phyloP scores from a whole-genome alignment of 2,888 invertebrate species.

The Busseola fusca region DNA sequence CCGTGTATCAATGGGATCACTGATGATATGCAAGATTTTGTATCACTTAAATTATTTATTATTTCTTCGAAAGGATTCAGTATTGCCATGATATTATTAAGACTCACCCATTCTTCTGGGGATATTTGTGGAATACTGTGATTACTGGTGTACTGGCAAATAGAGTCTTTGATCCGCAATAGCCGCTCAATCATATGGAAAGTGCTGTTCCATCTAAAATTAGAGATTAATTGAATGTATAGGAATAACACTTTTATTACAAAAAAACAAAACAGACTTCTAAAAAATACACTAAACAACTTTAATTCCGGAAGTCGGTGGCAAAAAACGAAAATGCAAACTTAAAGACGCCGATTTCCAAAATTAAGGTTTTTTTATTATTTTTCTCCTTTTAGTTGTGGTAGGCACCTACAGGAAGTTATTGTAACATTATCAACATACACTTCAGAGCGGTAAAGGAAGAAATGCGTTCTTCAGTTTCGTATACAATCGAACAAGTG shows the following conservation, averaged over 20 bases:
- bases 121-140: slow-evolving; percentile 23
- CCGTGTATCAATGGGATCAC: slow-evolving; percentile 24
- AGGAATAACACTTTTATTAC: not conserved
- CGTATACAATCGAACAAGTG: too few relatives aligned
- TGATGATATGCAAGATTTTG: slow-evolving; percentile 25
- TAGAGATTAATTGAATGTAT: not conserved
- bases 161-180: slow-evolving; percentile 22
- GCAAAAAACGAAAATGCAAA: too few relatives aligned
- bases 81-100: slow-evolving; percentile 12
- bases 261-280: not conserved
- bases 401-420: not conserved
- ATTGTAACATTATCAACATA: not conserved
- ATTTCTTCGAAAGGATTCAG: slow-evolving; percentile 35
- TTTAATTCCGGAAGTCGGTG: not conserved
- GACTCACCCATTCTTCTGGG: slow-evolving; percentile 8
- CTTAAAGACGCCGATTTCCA: too few relatives aligned
- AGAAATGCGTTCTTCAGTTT: too few relatives aligned
- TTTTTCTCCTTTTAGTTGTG: not conserved
- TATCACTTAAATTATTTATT: not conserved
- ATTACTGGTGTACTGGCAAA: slow-evolving; percentile 5
- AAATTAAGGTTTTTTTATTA: not conserved
- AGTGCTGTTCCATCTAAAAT: slow-evolving; percentile 29
- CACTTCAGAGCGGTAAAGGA: not conserved
- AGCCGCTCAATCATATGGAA: slow-evolving; percentile 22
- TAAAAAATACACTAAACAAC: not conserved